Base-by-base conservation (phyloP, 2,888 invertebrate species). In the Andricus quercusramuli region DNA sequence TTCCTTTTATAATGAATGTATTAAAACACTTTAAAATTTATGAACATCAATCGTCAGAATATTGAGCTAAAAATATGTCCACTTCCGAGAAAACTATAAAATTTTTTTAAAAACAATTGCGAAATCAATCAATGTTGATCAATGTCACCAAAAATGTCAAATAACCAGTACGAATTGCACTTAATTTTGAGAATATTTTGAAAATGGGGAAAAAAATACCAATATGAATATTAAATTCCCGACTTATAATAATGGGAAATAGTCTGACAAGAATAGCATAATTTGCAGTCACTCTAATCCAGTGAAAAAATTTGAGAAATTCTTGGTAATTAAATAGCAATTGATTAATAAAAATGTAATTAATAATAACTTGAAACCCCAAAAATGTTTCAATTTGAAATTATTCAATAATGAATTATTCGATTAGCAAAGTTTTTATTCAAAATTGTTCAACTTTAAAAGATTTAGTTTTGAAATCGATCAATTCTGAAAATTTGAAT, bases 1-100 rank as follows among this genome's bases (percentile, higher is more conserved):
- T 70, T 47, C 17, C 47, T 47, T 47, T 47, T 85, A 78, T 4
- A 59, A 22, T 13, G 22, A 59, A 59, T 59, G 3, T 22, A 44
- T 44, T 44, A 15, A 44, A 44, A 44, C 59, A 59, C 22, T 22
- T 59, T 59, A 22, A 3, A 59, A 59, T 59, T 59, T 13, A 59
- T 22, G 1, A 59, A 11, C 22, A 11, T 59, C 22, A 47, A 17
- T 22, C 11, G 22, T 59, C 29, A 25, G 29, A 64, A 29, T 64
- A 64, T 15, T 64, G 2, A 64, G 17, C 1, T 64, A 17, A 64
- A 62, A 17, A 3, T 29, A 29, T 22, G 15, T 64, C 29, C 5
- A 64, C 64, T 29, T 29, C 25, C 25, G 17, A 29, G 22, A 29
- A 29, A 29, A 64, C 22, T 29, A 25, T 8, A 64, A 64, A 29